Base-by-base conservation (phyloP, 1,140 invertebrate genomes). In the Atta colombica region DNA sequence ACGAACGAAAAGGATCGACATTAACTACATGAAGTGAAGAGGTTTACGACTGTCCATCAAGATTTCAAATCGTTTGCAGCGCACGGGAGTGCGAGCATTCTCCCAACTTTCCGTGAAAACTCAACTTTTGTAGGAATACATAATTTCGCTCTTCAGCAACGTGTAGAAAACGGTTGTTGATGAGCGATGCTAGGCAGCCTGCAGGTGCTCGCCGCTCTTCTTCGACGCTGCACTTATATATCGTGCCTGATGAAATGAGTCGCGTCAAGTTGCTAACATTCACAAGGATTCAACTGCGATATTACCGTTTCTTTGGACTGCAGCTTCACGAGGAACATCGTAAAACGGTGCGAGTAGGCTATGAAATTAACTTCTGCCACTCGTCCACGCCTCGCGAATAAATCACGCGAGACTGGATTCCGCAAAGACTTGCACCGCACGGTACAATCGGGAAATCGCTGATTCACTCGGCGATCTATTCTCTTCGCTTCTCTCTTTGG, bases 1-100 rank as follows among this genome's bases (percentile, higher is more conserved):
- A 65, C 21, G 60, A 87, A 87, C 82, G 82, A 84, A 45, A 68
- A 21, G 16, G 53, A 60, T 16, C 87, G 71, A 82, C 88, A 71
- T 88, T 88, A 72, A 78, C 88, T 84, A 61, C 74, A 66, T 68
- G 53, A 84, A 45, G 66, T 74, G 61, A 77, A 90, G 66, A 89
- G 78, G 78, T 90, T 90, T 89, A 89, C 89, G 88, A 87, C 87
- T 89, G 89, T 90, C 78, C 85, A 89, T 90, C 89, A 89, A 84
- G 88, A 84, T 89, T 68, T 78, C 58, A 86, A 90, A 87, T 87
- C 77, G 60, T 77, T 80, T 55, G 63, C 77, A 68, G n/a, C 45
- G 21, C 14, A 8, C n/a, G 63, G 25, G 28, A 7, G n/a, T 45
- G 74, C 72, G 71, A 87, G 60, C 72, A 63, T 25, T 72, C 53